phyloP scores from a whole-genome alignment of 2,888 invertebrate species.

The Thereva nobilitata region DNA sequence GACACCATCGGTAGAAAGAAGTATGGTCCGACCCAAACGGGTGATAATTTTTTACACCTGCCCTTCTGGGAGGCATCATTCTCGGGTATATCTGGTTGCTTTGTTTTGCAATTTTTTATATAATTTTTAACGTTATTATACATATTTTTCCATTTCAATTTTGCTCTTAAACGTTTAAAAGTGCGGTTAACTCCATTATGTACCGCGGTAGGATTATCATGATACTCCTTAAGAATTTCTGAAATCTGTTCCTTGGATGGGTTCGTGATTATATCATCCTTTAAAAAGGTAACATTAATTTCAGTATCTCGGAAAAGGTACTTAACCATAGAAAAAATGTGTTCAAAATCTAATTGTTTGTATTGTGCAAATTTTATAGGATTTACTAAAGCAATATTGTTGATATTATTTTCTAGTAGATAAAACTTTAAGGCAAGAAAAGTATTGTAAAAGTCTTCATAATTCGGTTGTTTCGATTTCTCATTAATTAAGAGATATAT shows the following conservation, averaged over 20 bases:
- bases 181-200: neutral
- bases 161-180: constrained; percentile 43
- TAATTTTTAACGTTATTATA: constrained; percentile 47
- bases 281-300: neutral
- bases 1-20: no score
- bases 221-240: constrained; percentile 3
- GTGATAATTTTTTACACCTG: no score
- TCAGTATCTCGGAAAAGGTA: neutral
- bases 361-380: neutral
- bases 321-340: neutral
- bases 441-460: no score
- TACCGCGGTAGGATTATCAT: neutral
- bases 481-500: no score
- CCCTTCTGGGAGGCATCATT: no score
- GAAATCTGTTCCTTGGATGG: neutral
- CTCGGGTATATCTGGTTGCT: constrained; percentile 42
- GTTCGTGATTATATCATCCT: neutral
- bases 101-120: constrained; percentile 45
- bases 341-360: neutral
- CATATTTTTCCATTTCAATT: constrained; percentile 49
- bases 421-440: no score
- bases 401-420: neutral
- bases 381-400: neutral
- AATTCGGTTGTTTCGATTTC: no score
- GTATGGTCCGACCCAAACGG: no score